phyloP scores from a whole-genome alignment of 64 coral and sea anemone species.

The Montipora capricornis region DNA sequence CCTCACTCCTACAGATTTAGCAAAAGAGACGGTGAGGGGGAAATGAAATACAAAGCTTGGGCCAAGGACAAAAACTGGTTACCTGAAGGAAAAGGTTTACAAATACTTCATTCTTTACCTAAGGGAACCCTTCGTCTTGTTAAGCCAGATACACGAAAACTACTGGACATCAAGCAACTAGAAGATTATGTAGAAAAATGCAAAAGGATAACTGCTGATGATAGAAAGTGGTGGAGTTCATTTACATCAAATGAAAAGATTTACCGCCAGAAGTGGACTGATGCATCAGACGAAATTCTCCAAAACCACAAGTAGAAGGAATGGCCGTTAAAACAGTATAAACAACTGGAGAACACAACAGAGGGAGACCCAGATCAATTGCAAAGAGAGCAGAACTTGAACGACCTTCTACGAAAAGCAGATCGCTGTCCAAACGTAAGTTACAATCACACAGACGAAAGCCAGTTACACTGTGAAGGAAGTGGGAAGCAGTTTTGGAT shows the following conservation, averaged over 20 bases:
- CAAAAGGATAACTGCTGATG: not conserved
- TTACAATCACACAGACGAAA: not conserved
- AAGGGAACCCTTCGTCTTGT: no score
- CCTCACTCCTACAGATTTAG: no score
- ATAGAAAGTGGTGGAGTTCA: not conserved
- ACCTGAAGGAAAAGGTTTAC: no score
- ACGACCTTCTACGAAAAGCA: constrained; percentile 9
- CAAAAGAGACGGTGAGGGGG: no score
- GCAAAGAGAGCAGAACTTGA: not conserved
- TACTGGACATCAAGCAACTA: not conserved
- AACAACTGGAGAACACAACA: not conserved
- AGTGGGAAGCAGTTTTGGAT: no score
- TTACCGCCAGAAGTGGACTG: not conserved
- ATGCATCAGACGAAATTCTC: not conserved
- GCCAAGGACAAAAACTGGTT: no score
- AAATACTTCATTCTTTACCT: no score
- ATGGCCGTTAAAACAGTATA: not conserved
- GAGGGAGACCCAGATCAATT: not conserved
- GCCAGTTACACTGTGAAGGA: no score
- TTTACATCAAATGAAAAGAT: not conserved
- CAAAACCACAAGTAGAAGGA: not conserved
- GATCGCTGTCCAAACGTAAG: constrained; percentile 18
- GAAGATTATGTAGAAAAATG: not conserved
- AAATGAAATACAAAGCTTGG: no score
- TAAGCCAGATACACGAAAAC: no score